phyloP scores from a whole-genome alignment of 2,113 vertebrate genomes.

The Prietella phreatophila region DNA sequence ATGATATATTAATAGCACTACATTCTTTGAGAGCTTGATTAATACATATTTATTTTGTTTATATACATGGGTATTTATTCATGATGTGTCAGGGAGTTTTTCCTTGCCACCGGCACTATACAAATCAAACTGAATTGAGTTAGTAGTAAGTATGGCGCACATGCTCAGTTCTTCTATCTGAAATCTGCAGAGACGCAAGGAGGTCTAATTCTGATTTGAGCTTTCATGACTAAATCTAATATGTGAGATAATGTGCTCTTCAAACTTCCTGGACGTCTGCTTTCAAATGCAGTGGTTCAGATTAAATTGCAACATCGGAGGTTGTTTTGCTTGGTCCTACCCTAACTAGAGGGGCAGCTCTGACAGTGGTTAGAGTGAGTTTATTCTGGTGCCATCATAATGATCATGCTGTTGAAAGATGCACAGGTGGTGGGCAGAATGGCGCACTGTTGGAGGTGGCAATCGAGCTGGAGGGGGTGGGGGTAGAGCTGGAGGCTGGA shows the following conservation, averaged over 20 bases:
- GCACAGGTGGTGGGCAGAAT: constrained; percentile 58
- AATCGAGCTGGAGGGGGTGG: neutral
- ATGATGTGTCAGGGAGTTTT: neutral
- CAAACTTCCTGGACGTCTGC: neutral
- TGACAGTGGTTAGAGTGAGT: constrained; percentile 50
- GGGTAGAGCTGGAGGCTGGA: constrained; percentile 12
- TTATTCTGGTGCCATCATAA: constrained; percentile 20
- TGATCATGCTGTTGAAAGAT: constrained; percentile 35
- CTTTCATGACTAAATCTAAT: neutral
- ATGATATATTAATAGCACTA: neutral
- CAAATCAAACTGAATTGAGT: neutral
- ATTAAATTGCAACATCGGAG: neutral
- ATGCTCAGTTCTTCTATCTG: neutral
- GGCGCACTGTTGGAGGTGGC: constrained; percentile 8
- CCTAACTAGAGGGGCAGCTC: constrained; percentile 10
- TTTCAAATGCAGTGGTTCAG: neutral
- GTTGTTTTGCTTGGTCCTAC: neutral
- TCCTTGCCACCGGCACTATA: neutral
- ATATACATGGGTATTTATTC: neutral
- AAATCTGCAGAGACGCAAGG: neutral
- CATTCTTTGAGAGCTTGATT: neutral
- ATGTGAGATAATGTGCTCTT: neutral
- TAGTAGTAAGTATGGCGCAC: neutral
- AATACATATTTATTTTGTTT: neutral
- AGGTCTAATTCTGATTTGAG: neutral